Evolutionary conservation across 2,797 vertebrate species (phyloP), one percentile per base, ranked within the genome.

Genomic region (Varecia variegata): DNA sequence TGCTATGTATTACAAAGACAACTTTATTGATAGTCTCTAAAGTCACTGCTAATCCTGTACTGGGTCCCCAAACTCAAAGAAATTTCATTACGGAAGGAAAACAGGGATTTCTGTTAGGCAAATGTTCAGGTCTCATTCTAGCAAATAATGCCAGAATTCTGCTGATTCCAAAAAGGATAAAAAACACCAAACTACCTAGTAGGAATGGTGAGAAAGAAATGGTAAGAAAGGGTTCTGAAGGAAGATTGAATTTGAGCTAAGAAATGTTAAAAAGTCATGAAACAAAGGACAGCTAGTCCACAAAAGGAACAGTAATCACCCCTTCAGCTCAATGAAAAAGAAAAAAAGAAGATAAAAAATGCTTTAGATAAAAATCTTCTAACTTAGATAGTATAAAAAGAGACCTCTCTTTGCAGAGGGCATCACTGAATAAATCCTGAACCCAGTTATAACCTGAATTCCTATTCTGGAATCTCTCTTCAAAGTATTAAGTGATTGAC

Each of bases 341-440:
- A 89, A 76, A 21, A 76, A 82, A 65, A 62, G 76, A 86, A 90
- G 79, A 95, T 65, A 83, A 94, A n/a, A n/a, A 96, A 93, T 82
- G 79, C 83, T 92, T 93, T 71, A 97, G 97, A 96, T 93, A 95
- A 92, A 96, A 97, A 93, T 95, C 79, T 96, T 92, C 79, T 92
- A 97, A 93, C 56, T 89, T 97, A 47, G 52, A 65, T 88, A 91
- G n/a, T 74, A 71, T 93, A 94, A 91, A 90, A 90, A 95, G 58
- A 97, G 85, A 92, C 70, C 60, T 87, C 62, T 87, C 60, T 97
- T 90, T 97, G 58, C 50, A 95, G 77, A 96, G 62, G 90, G 47
- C 60, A 95, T 67, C 83, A 95, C 13, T 0, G 21, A 96, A 95
- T 97, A 95, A 96, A 94, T 93, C 85, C 86, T 94, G 77, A 97